phyloP scores from a whole-genome alignment of 2,888 invertebrate species.

The Ischnura elegans region DNA sequence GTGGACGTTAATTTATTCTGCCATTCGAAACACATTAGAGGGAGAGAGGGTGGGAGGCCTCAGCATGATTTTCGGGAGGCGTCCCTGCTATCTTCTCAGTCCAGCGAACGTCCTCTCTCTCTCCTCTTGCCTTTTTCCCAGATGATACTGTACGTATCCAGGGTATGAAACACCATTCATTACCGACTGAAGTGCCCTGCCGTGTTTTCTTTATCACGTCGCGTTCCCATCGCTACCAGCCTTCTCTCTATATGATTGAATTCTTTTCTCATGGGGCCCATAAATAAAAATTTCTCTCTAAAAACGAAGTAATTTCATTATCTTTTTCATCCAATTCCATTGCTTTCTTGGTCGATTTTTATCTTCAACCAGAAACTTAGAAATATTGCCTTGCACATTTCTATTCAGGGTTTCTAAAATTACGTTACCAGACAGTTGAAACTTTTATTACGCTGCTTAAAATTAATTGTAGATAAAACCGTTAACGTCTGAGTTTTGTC shows the following conservation, averaged over 20 bases:
- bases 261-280: not conserved
- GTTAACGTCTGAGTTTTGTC: no score
- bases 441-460: no score
- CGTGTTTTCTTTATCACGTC: not conserved
- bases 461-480: no score
- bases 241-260: not conserved
- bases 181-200: not conserved
- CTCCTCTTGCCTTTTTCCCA: no score
- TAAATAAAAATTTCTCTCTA: not conserved
- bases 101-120: not conserved
- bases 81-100: not conserved
- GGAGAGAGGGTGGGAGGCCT: not conserved
- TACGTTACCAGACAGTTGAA: no score
- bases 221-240: not conserved
- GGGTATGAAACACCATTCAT: not conserved
- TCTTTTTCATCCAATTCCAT: no score
- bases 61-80: not conserved
- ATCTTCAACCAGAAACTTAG: no score
- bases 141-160: not conserved
- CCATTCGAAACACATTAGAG: slow-evolving; percentile 44
- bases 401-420: no score
- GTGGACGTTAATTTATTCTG: slow-evolving; percentile 36
- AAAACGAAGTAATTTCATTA: not conserved
- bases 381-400: no score
- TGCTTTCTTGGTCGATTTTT: no score